phyloP scores from a whole-genome alignment of 2,797 vertebrate species.

The Malurus leucopterus region DNA sequence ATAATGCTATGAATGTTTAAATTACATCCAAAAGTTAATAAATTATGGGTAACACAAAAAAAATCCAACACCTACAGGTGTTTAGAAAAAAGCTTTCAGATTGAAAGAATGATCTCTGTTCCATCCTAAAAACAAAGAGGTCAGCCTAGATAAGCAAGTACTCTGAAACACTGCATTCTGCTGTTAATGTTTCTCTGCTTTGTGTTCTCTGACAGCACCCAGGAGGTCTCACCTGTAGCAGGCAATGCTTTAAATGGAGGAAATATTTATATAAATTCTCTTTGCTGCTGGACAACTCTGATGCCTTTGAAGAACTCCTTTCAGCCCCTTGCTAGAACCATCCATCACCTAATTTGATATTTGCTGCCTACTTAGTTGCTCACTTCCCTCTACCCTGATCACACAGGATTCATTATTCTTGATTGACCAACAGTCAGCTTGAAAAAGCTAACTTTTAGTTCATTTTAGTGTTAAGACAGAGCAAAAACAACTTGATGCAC shows the following conservation, averaged over 20 bases:
- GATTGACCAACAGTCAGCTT: not conserved
- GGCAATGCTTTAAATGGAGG: not conserved
- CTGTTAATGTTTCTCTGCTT: not conserved
- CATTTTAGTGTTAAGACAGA: not conserved
- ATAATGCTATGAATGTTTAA: not conserved
- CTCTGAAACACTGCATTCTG: not conserved
- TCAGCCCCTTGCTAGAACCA: not conserved
- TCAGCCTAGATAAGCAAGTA: not conserved
- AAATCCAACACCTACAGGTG: not conserved
- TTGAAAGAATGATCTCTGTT: not conserved
- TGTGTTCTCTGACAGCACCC: not conserved
- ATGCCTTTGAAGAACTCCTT: not conserved
- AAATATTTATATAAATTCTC: not conserved
- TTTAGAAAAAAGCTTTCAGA: not conserved
- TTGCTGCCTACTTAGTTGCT: not conserved
- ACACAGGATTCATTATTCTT: not conserved
- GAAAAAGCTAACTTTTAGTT: not conserved
- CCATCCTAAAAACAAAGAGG: not conserved
- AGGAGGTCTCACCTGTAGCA: not conserved
- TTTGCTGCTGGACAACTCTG: not conserved
- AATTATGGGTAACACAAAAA: not conserved
- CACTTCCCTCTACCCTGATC: not conserved
- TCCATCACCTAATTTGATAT: not conserved
- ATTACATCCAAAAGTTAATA: not conserved
- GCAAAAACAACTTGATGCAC: not conserved